phyloP scores from a whole-genome alignment of 2,888 invertebrate genomes.

The Drosophila putrida region DNA sequence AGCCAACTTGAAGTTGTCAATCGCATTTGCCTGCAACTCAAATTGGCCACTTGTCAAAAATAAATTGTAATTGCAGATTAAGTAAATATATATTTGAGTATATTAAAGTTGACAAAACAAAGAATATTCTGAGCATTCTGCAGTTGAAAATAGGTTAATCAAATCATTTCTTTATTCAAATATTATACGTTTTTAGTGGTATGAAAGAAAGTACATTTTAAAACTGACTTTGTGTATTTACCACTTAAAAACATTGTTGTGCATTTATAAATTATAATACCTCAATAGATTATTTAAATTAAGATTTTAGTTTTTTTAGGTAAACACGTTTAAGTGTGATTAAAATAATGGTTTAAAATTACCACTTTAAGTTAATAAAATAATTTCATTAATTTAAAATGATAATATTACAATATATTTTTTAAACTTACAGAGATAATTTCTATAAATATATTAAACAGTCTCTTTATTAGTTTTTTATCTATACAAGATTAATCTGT shows the following conservation, averaged over 20 bases:
- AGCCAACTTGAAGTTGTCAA: slow-evolving; percentile 56
- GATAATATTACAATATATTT: background rate
- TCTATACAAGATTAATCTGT: too few relatives aligned
- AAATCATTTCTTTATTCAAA: background rate
- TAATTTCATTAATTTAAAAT: background rate
- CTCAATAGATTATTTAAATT: background rate
- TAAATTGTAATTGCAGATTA: slow-evolving; percentile 11
- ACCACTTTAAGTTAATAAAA: background rate
- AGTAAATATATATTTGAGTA: background rate
- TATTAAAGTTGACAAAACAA: background rate
- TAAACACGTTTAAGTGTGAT: too few relatives aligned
- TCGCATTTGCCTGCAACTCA: slow-evolving; percentile 33
- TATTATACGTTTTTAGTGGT: background rate
- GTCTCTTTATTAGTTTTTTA: background rate
- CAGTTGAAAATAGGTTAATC: background rate
- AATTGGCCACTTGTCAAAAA: slow-evolving; percentile 34
- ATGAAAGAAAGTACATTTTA: background rate
- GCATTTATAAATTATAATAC: too few relatives aligned
- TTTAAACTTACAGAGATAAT: background rate
- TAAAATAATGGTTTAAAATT: background rate
- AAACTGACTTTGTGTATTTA: background rate
- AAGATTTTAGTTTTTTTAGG: background rate
- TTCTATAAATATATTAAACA: background rate
- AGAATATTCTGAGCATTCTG: too few relatives aligned
- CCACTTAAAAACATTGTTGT: too few relatives aligned